phyloP scores from a whole-genome alignment of 2,888 invertebrate genomes.

The Drosophila tanythrix region DNA sequence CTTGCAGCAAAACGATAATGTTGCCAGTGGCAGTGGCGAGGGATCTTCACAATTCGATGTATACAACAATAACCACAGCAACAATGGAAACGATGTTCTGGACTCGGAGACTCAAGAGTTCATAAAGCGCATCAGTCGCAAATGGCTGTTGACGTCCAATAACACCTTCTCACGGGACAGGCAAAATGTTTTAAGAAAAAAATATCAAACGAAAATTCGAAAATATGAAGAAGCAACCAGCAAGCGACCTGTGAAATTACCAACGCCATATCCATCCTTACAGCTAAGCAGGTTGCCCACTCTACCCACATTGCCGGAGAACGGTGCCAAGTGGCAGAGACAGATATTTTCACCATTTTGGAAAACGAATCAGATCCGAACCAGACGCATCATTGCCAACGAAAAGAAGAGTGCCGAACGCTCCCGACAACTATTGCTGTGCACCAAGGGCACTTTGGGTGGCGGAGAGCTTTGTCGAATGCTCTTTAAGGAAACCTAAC shows the following conservation, averaged over 20 bases:
- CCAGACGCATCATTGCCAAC: constrained; percentile 76
- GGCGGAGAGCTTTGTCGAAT: constrained; percentile 79
- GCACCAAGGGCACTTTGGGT: constrained; percentile 60
- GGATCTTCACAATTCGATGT: constrained; percentile 5
- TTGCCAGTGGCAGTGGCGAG: constrained; percentile 15
- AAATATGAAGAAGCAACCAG: constrained; percentile 1
- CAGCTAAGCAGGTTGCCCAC: background rate
- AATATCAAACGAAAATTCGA: constrained; percentile 2
- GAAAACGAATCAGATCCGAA: constrained; percentile 58
- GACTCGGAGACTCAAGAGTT: constrained; percentile 10
- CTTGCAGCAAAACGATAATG: constrained; percentile 34
- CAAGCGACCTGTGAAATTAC: background rate
- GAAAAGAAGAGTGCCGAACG: constrained; percentile 77
- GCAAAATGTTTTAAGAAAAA: background rate
- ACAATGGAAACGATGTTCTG: constrained; percentile 4
- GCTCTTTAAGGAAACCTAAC: constrained; percentile 74
- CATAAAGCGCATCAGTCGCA: constrained; percentile 13
- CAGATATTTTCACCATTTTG: constrained; percentile 24
- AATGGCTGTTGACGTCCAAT: constrained; percentile 1
- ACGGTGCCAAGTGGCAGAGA: constrained; percentile 6
- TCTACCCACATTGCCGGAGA: background rate
- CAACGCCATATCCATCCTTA: constrained; percentile 15
- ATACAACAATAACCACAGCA: background rate
- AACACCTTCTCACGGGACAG: background rate
- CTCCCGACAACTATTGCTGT: constrained; percentile 73